Percentiles rank a stretch among this genome's conserved stretches.
Conservation (phyloP, 2,113 vertebrate species). For the Herpetotheres cachinnans region DNA sequence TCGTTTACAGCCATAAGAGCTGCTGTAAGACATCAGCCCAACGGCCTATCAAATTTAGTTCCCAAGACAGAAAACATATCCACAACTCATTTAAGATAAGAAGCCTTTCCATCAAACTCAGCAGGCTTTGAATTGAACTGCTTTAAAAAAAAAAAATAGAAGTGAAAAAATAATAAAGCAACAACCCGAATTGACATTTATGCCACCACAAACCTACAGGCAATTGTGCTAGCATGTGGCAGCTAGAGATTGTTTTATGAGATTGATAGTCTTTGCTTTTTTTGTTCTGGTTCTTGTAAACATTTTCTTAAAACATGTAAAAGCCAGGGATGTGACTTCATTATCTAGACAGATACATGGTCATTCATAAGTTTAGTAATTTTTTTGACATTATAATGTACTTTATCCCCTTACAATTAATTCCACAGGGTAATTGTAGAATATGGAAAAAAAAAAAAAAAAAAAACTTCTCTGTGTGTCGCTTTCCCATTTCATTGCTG, state of each 20-base stretch:
- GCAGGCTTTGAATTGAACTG: not conserved
- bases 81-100: not conserved
- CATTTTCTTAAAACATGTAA: not conserved
- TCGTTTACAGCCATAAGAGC: not conserved
- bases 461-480: accelerated
- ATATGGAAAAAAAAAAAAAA: not conserved
- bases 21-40: not conserved
- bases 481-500: not conserved
- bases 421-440: not conserved
- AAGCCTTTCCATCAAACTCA: not conserved
- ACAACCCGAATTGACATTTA: not conserved
- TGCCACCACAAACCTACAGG: not conserved
- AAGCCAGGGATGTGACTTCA: not conserved
- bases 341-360: not conserved
- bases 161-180: not conserved
- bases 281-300: not conserved
- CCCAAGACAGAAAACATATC: not conserved
- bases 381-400: not conserved
- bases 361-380: not conserved
- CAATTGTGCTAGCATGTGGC: not conserved
- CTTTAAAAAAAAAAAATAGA: not conserved
- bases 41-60: not conserved
- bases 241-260: not conserved
- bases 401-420: not conserved
- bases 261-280: not conserved